These are phyloP conservation scores for Solenopsis invicta DNA, from an alignment of 1,140 invertebrate genomes.

Conservation along the genomic window DNA sequence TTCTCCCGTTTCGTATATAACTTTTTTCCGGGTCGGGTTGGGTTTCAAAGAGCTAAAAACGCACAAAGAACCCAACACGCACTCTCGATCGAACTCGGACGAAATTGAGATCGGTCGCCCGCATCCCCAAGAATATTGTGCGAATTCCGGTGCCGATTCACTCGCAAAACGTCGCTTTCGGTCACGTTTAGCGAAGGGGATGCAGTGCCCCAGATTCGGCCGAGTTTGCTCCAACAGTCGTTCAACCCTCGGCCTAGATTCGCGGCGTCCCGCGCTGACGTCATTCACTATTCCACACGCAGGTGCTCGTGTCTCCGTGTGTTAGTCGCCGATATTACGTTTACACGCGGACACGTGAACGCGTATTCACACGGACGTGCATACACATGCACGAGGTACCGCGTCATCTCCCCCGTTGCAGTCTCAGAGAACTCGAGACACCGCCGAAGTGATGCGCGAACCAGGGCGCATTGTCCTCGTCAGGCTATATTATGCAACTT, in stretches of 20 bases:
- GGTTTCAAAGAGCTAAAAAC: background rate
- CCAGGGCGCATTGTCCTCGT: constrained; percentile 71
- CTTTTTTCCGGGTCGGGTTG: background rate
- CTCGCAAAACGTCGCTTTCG: constrained; percentile 62
- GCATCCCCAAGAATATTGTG: background rate
- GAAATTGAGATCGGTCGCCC: background rate
- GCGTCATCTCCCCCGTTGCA: constrained; percentile 39
- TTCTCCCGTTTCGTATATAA: background rate
- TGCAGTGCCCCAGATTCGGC: constrained; percentile 82
- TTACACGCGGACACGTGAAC: constrained; percentile 28
- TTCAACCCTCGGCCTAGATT: constrained; percentile 86
- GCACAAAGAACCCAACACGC: background rate
- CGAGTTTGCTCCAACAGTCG: constrained; percentile 83
- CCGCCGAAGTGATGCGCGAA: constrained; percentile 64
- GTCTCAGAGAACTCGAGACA: constrained; percentile 70
- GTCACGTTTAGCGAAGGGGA: constrained; percentile 83
- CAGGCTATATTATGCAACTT: constrained; percentile 69
- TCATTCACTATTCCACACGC: constrained; percentile 79
- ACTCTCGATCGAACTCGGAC: background rate
- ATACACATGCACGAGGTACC: background rate
- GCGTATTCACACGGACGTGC: constrained; percentile 53
- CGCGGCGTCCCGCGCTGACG: constrained; percentile 76
- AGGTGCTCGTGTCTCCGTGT: constrained; percentile 41
- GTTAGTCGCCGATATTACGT: constrained; percentile 48
- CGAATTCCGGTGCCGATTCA: constrained; percentile 26